phyloP scores from a whole-genome alignment of 2,797 vertebrate genomes.

The Sardinella longiceps region DNA sequence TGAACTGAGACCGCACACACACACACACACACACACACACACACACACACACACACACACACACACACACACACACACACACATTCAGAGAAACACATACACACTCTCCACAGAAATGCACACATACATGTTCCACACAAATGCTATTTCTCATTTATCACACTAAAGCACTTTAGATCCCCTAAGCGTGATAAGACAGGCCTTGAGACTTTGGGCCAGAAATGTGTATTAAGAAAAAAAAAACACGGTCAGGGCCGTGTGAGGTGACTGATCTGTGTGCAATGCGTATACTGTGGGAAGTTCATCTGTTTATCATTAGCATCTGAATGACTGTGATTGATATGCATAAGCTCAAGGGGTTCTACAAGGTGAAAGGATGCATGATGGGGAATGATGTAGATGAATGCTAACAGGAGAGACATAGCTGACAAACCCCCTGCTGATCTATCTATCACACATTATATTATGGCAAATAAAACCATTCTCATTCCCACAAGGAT shows the following conservation, averaged over 20 bases:
- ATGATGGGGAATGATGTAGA: not conserved
- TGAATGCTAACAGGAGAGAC: not conserved
- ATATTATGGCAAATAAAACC: not conserved
- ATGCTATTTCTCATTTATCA: not conserved
- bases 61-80: not conserved
- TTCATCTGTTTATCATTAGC: not conserved
- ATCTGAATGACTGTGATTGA: not conserved
- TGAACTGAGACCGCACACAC: not conserved
- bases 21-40: not conserved
- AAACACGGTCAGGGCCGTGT: not conserved
- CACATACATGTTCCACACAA: not conserved
- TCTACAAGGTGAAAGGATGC: not conserved
- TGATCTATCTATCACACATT: not conserved
- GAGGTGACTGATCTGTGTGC: not conserved
- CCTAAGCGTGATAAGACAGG: not conserved
- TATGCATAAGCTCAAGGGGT: not conserved
- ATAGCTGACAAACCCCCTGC: not conserved
- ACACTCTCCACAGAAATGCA: too few relatives aligned
- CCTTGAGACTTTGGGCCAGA: not conserved
- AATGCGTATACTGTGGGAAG: not conserved
- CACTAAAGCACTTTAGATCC: not conserved
- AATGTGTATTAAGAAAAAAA: not conserved
- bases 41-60: not conserved
- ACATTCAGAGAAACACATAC: not conserved
- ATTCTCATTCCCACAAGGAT: not conserved